Conservation (phyloP, 2,888 invertebrate species). For the Tetrapedia diversipes region DNA sequence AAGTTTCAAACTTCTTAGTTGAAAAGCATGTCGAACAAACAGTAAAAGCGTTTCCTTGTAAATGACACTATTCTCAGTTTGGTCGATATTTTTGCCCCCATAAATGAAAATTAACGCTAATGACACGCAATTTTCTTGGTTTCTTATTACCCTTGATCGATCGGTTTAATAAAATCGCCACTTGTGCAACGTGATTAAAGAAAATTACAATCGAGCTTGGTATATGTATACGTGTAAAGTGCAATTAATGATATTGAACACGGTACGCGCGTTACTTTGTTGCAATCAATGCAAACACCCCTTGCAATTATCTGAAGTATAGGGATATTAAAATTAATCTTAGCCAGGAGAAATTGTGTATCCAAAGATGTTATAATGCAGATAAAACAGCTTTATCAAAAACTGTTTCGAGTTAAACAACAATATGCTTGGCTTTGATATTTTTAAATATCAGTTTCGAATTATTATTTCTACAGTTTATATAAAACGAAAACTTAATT, state of each 20-base stretch:
- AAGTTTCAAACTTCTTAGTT: no score
- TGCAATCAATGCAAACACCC: background rate
- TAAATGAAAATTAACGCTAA: conserved; percentile 30
- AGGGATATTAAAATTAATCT: background rate
- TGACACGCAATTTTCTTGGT: conserved; percentile 26
- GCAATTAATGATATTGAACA: background rate
- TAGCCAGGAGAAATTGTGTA: background rate
- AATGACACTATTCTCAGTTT: conserved; percentile 20
- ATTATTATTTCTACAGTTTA: background rate
- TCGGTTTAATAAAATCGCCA: conserved; percentile 22
- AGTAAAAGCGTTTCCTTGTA: conserved; percentile 32
- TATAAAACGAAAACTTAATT: background rate
- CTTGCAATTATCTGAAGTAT: background rate
- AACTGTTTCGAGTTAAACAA: background rate
- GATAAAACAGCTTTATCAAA: background rate
- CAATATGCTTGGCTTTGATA: background rate
- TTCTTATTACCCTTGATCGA: conserved; percentile 20
- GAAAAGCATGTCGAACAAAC: background rate
- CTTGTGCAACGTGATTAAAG: background rate
- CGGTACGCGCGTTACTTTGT: background rate
- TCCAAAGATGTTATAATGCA: background rate
- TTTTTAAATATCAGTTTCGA: background rate
- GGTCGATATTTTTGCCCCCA: conserved; percentile 20
- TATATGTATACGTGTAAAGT: no score
- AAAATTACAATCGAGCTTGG: background rate